Conservation (phyloP, 2,797 vertebrate genomes). For the Phoeniculus purpureus region DNA sequence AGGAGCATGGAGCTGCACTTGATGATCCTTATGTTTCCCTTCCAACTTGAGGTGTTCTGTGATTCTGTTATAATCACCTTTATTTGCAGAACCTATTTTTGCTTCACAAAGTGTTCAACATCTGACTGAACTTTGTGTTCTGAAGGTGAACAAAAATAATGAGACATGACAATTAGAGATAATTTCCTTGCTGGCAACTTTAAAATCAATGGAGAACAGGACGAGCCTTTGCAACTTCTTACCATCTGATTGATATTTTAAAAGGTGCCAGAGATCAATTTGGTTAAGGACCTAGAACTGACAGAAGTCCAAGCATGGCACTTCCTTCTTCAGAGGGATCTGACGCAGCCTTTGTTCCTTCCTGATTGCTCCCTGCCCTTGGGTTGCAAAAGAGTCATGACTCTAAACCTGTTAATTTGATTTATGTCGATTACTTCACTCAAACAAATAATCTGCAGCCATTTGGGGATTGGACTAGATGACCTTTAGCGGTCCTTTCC, state of each 20-base stretch:
- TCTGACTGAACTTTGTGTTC: too few relatives aligned
- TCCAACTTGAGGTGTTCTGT: too few relatives aligned
- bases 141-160: too few relatives aligned
- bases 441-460: neutral
- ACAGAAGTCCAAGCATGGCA: neutral
- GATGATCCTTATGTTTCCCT: too few relatives aligned
- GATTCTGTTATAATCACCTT: too few relatives aligned
- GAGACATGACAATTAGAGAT: too few relatives aligned
- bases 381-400: accelerated
- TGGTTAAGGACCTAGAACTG: neutral
- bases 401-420: neutral
- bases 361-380: neutral
- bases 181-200: neutral
- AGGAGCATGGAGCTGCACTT: too few relatives aligned
- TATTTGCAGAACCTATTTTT: too few relatives aligned
- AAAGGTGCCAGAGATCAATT: neutral
- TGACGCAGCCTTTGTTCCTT: neutral
- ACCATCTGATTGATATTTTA: neutral
- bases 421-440: neutral
- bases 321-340: neutral
- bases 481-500: too few relatives aligned
- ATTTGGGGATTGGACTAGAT: too few relatives aligned
- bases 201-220: neutral
- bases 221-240: neutral
- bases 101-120: too few relatives aligned